A percentile compares a stretch with the other conserved stretches of the same genome.
Evolutionary conservation across 2,888 invertebrate genomes (phyloP).

Genomic region (Aspidiotus destructor): DNA sequence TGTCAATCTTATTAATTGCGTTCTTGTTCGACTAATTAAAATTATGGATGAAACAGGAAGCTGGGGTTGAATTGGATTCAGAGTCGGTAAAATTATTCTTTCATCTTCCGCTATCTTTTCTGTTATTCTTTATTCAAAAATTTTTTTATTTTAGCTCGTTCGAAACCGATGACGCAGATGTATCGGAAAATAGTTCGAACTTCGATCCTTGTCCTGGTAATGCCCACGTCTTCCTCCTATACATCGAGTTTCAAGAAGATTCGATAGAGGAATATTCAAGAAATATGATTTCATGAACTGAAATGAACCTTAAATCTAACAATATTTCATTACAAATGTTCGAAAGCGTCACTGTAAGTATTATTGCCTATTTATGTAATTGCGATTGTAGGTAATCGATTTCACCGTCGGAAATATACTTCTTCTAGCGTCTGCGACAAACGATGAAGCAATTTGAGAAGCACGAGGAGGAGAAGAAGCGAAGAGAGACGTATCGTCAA

Average conservation of each 20-base stretch:
- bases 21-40: slow-evolving; percentile 16
- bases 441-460: too few relatives aligned
- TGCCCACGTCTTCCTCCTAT: too few relatives aligned
- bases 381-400: too few relatives aligned
- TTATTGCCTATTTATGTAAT: too few relatives aligned
- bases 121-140: too few relatives aligned
- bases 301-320: slow-evolving; percentile 17
- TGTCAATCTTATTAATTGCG: slow-evolving; percentile 18
- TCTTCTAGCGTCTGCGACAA: too few relatives aligned
- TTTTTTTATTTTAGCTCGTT: too few relatives aligned
- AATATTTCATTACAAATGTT: slow-evolving; percentile 24
- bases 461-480: too few relatives aligned
- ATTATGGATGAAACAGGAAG: slow-evolving; percentile 24
- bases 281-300: slow-evolving; percentile 38
- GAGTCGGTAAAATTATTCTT: background rate
- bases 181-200: slow-evolving; percentile 21
- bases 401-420: too few relatives aligned
- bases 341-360: slow-evolving; percentile 15
- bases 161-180: too few relatives aligned
- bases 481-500: too few relatives aligned
- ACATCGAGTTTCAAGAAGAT: slow-evolving; percentile 55
- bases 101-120: slow-evolving; percentile 33
- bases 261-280: slow-evolving; percentile 50
- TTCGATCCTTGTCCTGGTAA: slow-evolving; percentile 71
- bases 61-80: background rate